Evolutionary conservation across 2,113 vertebrate genomes (phyloP).

Genomic region (Mesoclemmys tuberculata): DNA sequence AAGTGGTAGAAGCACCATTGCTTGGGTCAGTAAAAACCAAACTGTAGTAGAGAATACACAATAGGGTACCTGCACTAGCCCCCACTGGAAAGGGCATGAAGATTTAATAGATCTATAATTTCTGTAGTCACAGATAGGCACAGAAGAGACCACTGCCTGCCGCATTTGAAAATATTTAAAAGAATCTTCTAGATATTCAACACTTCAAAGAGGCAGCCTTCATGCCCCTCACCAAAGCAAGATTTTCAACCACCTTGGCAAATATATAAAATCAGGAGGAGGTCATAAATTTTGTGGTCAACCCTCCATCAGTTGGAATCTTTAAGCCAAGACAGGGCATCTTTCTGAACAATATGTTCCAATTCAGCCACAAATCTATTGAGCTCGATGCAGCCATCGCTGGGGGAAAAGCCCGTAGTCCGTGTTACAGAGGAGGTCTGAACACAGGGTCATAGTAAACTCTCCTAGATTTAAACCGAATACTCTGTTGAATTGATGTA

Average conservation of each 20-base stretch:
- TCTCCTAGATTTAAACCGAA: background rate
- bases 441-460: background rate
- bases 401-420: accelerated
- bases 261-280: background rate
- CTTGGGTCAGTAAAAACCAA: background rate
- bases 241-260: background rate
- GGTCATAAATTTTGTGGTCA: background rate
- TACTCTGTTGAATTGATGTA: background rate
- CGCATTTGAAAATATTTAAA: background rate
- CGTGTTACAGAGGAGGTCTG: background rate
- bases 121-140: background rate
- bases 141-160: background rate
- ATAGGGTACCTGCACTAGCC: background rate
- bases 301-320: background rate
- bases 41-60: background rate
- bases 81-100: background rate
- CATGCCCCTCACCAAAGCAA: background rate
- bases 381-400: background rate
- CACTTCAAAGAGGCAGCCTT: background rate
- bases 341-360: background rate
- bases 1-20: background rate
- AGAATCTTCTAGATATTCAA: background rate
- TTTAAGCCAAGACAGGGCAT: background rate
- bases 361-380: accelerated
- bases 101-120: background rate